Percentiles rank a stretch among this genome's conserved stretches.
phyloP scores from a whole-genome alignment of 1,140 invertebrate genomes.

The Diorhabda sublineata region DNA sequence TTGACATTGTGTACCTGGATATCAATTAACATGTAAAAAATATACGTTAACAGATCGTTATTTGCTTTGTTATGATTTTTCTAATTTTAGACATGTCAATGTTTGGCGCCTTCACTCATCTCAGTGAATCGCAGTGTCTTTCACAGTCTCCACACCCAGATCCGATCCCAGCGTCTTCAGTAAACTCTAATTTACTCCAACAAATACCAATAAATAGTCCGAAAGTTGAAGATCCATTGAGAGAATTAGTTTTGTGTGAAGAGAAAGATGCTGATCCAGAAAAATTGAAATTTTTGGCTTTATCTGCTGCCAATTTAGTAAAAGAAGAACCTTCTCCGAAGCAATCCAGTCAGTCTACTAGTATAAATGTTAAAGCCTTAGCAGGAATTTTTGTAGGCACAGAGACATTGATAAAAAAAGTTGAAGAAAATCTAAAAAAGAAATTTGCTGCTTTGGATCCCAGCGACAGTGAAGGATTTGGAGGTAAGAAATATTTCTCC shows the following conservation, averaged over 20 bases:
- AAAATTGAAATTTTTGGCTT: slow-evolving; percentile 50
- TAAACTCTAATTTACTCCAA: not conserved
- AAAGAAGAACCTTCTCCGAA: slow-evolving; percentile 8
- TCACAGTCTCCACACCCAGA: not conserved
- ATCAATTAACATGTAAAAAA: too few species aligned
- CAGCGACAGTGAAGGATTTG: slow-evolving; percentile 62
- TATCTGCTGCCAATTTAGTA: slow-evolving; percentile 47
- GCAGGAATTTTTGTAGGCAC: slow-evolving; percentile 45
- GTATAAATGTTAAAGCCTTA: slow-evolving; percentile 38
- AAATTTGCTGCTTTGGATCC: slow-evolving; percentile 53
- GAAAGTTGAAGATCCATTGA: slow-evolving; percentile 49
- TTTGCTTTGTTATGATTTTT: not conserved
- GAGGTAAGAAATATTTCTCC: slow-evolving; percentile 40
- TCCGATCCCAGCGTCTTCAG: not conserved
- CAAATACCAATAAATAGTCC: not conserved
- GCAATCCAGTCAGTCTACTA: slow-evolving; percentile 9
- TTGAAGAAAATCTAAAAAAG: slow-evolving; percentile 50
- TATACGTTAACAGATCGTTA: too few species aligned
- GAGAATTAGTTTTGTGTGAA: slow-evolving; percentile 53
- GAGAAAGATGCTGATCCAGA: slow-evolving; percentile 44
- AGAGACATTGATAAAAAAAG: slow-evolving; percentile 45
- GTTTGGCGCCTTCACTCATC: slow-evolving; percentile 35
- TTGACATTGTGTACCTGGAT: too few species aligned
- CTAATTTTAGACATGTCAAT: slow-evolving; percentile 25
- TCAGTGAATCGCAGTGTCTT: slow-evolving; percentile 30